A percentile compares a stretch with the other conserved stretches of the same genome.
Evolutionary conservation across 2,113 vertebrate species (phyloP).

Genomic region (Nycticebus coucang): DNA sequence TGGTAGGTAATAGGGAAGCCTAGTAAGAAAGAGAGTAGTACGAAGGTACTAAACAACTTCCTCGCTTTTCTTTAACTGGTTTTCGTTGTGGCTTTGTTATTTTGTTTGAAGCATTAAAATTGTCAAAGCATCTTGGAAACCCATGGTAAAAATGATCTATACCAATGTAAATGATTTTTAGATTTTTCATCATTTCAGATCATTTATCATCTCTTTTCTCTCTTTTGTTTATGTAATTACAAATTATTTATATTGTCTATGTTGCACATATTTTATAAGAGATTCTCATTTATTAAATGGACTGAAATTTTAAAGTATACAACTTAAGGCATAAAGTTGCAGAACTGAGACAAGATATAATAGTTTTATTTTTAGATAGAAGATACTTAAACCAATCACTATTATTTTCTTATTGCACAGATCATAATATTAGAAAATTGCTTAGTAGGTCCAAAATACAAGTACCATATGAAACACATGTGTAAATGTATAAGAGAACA

Average conservation of each 20-base stretch:
- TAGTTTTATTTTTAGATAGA: constrained; percentile 19
- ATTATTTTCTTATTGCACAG: background rate
- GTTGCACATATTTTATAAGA: background rate
- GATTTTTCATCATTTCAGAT: background rate
- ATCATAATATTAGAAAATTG: background rate
- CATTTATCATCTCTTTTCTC: background rate
- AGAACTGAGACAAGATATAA: background rate
- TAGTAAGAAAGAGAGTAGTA: background rate
- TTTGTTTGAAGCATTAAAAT: constrained; percentile 26
- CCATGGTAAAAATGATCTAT: background rate
- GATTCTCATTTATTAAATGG: background rate
- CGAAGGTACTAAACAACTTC: background rate
- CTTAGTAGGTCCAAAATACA: background rate
- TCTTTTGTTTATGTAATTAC: background rate
- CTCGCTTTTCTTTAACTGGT: background rate
- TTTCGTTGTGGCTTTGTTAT: background rate
- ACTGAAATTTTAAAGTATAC: background rate
- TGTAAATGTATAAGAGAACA: background rate
- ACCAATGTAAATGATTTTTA: background rate
- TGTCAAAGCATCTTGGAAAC: background rate
- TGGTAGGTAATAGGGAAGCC: background rate
- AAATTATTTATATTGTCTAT: background rate
- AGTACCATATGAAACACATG: background rate
- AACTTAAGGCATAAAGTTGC: background rate
- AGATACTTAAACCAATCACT: background rate